A percentile compares a stretch with the other conserved stretches of the same genome.
Conservation (phyloP, 2,888 invertebrate species). For the Mycalesis mineus region DNA sequence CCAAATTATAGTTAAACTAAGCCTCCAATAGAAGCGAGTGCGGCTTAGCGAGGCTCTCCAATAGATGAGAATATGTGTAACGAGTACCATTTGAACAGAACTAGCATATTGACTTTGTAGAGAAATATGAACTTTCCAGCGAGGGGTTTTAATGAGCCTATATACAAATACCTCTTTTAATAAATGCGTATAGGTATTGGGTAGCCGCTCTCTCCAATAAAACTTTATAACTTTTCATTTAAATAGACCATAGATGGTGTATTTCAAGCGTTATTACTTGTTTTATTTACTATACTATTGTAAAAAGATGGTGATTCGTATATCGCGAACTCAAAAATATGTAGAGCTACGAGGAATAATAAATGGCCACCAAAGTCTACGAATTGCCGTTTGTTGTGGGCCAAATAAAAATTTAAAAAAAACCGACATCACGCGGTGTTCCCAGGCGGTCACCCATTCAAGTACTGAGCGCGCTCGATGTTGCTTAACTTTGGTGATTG, state of each 20-base stretch:
- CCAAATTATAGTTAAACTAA: constrained; percentile 19
- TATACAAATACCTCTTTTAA: background rate
- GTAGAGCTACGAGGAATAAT: too few species aligned
- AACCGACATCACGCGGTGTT: constrained; percentile 41
- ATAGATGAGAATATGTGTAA: constrained; percentile 16
- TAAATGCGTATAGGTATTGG: background rate
- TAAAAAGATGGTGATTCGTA: too few species aligned
- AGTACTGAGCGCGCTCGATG: constrained; percentile 50
- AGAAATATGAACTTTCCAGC: constrained; percentile 6
- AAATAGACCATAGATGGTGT: too few species aligned
- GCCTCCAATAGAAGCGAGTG: constrained; percentile 17
- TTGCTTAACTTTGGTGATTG: constrained; percentile 51
- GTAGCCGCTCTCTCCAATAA: background rate
- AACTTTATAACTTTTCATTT: too few species aligned
- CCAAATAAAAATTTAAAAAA: too few species aligned
- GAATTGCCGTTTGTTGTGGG: too few species aligned
- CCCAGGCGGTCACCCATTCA: constrained; percentile 57
- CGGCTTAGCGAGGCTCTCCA: constrained; percentile 16
- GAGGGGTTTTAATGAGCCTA: background rate
- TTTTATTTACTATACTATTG: too few species aligned
- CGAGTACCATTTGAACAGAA: constrained; percentile 9
- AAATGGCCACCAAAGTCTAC: too few species aligned
- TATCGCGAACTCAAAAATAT: too few species aligned
- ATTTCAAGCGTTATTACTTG: too few species aligned
- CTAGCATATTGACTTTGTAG: constrained; percentile 15